A percentile compares a stretch with the other conserved stretches of the same genome.
Conservation (phyloP, 2,113 vertebrate species). For the Edolisoma coerulescens region DNA sequence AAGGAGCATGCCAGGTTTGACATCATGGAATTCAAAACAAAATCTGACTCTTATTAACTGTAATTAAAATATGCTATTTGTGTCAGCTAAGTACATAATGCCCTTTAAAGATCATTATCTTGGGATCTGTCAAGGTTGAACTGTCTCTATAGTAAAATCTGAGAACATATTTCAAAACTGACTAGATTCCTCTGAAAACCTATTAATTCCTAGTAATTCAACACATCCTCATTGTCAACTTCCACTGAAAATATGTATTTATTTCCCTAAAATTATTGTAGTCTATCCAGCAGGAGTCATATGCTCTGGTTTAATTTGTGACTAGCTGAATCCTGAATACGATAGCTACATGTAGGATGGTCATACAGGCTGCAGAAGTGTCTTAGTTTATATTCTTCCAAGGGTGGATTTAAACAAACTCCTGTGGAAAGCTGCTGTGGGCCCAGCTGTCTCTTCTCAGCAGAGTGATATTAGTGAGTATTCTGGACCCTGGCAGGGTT, state of each 20-base stretch:
- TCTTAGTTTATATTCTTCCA: neutral
- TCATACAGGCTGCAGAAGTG: neutral
- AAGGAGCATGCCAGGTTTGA: slow-evolving; percentile 59
- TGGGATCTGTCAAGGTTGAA: slow-evolving; percentile 20
- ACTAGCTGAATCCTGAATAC: neutral
- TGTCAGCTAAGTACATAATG: slow-evolving; percentile 67
- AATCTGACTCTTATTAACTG: slow-evolving; percentile 71
- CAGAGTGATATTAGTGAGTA: neutral
- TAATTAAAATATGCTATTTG: slow-evolving; percentile 68
- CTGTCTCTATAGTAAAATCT: slow-evolving; percentile 15
- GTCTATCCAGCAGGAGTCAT: neutral
- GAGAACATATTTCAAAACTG: slow-evolving; percentile 5
- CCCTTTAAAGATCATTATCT: slow-evolving; percentile 61
- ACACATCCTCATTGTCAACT: neutral
- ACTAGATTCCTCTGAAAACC: neutral
- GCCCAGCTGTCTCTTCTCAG: neutral
- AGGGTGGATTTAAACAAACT: neutral
- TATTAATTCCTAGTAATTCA: neutral
- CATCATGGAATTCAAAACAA: slow-evolving; percentile 65
- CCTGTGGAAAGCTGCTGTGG: neutral
- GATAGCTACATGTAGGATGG: neutral
- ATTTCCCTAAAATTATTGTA: neutral
- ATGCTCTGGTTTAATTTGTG: neutral
- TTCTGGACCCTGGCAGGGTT: neutral
- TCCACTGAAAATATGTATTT: neutral